Evolutionary conservation across 2,797 vertebrate genomes (phyloP).

Genomic region (Monodelphis domestica): DNA sequence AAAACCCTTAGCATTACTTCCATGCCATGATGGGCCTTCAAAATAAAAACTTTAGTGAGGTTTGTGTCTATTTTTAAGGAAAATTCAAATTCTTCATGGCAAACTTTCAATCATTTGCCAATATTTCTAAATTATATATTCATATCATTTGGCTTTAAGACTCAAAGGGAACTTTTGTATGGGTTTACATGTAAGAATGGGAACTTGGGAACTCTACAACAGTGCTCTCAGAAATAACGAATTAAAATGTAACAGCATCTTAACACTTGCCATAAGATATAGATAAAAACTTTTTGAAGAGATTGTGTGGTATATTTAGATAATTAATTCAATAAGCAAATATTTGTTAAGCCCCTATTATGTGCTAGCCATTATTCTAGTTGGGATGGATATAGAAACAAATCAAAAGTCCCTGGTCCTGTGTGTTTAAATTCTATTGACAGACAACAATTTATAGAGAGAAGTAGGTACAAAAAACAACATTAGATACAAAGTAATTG

Average conservation of each 20-base stretch:
- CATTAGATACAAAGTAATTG: not conserved
- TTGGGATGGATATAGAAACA: not conserved
- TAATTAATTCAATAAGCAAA: not conserved
- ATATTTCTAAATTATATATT: not conserved
- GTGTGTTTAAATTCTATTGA: not conserved
- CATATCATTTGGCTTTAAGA: not conserved
- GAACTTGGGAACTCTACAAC: not conserved
- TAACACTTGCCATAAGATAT: not conserved
- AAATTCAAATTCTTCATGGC: not conserved
- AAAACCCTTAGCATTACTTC: not conserved
- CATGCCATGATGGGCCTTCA: not conserved
- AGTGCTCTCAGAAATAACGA: not conserved
- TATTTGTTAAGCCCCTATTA: not conserved
- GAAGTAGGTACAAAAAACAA: not conserved
- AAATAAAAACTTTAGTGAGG: not conserved
- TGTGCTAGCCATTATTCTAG: not conserved
- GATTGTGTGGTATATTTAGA: not conserved
- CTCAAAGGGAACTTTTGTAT: not conserved
- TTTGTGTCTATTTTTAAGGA: not conserved
- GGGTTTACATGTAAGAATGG: not conserved
- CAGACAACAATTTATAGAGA: not conserved
- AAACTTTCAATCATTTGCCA: not conserved
- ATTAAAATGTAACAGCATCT: not conserved
- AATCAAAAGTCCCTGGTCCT: not conserved
- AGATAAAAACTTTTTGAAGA: not conserved